phyloP scores from a whole-genome alignment of 1,140 invertebrate genomes.

The Hyphantria cunea region DNA sequence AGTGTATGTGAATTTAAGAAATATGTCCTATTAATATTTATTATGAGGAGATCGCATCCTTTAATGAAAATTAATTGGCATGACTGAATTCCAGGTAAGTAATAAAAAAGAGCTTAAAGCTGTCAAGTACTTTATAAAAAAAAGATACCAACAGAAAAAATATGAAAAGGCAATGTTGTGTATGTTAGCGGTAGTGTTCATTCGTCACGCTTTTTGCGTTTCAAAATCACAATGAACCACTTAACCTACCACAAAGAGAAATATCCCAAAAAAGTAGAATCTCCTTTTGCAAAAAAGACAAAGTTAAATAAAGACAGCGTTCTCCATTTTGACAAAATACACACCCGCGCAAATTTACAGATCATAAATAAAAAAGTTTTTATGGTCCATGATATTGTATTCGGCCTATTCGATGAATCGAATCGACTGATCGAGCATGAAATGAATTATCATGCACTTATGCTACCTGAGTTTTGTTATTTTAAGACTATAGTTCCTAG shows the following conservation, averaged over 20 bases:
- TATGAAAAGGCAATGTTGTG: neutral
- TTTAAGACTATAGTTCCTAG: constrained; percentile 9
- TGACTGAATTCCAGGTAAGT: no score
- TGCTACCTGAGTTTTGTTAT: constrained; percentile 11
- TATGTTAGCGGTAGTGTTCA: constrained; percentile 9
- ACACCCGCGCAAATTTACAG: constrained; percentile 11
- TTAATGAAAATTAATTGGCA: no score
- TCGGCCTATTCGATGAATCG: constrained; percentile 16
- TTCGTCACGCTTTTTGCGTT: constrained; percentile 21
- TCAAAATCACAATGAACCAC: constrained; percentile 21
- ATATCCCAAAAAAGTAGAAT: constrained; percentile 9
- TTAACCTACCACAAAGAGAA: constrained; percentile 24
- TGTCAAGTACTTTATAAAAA: no score
- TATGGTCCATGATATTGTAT: constrained; percentile 7
- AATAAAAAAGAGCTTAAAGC: no score
- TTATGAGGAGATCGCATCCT: no score
- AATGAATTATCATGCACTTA: constrained; percentile 29
- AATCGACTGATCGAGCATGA: constrained; percentile 27
- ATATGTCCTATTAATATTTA: no score
- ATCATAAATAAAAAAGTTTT: neutral
- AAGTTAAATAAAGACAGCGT: constrained; percentile 7
- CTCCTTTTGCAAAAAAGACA: constrained; percentile 11
- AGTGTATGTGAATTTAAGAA: no score
- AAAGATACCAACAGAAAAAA: no score
- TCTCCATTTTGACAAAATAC: constrained; percentile 19